phyloP scores from a whole-genome alignment of 2,113 vertebrate species.

The Thamnaconus septentrionalis region DNA sequence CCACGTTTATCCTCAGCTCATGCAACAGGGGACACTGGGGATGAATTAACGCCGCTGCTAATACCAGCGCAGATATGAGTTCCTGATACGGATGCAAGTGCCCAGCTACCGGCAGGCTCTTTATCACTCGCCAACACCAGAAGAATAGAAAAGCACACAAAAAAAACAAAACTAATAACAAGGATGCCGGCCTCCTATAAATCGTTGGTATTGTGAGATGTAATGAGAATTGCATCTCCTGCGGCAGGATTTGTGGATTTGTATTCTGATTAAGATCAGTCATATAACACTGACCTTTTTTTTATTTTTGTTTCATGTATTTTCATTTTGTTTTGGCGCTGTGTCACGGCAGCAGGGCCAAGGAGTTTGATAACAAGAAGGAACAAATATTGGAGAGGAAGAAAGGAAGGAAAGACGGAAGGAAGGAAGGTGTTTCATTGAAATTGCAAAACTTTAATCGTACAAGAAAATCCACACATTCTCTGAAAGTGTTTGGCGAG shows the following conservation, averaged over 20 bases:
- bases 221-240: background rate
- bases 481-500: too few relatives aligned
- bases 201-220: background rate
- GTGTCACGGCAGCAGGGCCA: too few relatives aligned
- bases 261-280: conserved; percentile 20
- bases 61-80: conserved; percentile 1
- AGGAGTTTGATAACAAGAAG: too few relatives aligned
- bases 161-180: background rate
- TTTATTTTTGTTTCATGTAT: conserved; percentile 27
- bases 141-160: conserved; percentile 1
- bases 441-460: too few relatives aligned
- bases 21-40: background rate
- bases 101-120: conserved; percentile 1
- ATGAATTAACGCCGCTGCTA: background rate
- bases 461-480: too few relatives aligned
- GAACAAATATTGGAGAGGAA: too few relatives aligned
- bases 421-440: too few relatives aligned
- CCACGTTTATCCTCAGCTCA: background rate
- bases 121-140: conserved; percentile 10
- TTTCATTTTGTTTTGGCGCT: conserved; percentile 13
- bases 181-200: background rate
- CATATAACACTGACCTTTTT: conserved; percentile 27
- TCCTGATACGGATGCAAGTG: conserved; percentile 4
- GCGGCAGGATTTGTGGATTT: background rate
- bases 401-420: too few relatives aligned